phyloP scores from a whole-genome alignment of 2,888 invertebrate species.

The Pseudanteris insignis region DNA sequence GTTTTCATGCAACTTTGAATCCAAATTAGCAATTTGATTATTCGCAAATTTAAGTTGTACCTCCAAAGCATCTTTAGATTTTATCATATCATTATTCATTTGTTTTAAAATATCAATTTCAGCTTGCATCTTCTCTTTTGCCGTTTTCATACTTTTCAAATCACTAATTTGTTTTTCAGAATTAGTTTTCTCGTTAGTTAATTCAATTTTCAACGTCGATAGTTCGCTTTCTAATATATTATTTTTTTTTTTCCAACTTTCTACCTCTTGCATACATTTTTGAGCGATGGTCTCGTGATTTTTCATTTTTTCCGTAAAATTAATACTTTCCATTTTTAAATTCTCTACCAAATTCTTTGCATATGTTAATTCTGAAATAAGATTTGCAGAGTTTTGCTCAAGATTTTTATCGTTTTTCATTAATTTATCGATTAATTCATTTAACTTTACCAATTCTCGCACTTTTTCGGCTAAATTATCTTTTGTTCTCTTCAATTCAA shows the following conservation, averaged over 20 bases:
- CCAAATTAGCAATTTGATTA: too few relatives aligned
- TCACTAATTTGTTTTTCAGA: not conserved
- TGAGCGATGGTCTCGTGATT: too few relatives aligned
- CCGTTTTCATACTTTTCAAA: constrained; percentile 8
- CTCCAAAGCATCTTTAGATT: constrained; percentile 36
- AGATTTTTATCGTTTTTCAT: constrained; percentile 27
- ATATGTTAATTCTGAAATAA: constrained; percentile 7
- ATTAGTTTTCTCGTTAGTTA: constrained; percentile 1
- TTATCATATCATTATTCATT: constrained; percentile 27
- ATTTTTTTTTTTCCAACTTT: too few relatives aligned
- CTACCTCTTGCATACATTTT: too few relatives aligned
- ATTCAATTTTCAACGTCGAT: constrained; percentile 7
- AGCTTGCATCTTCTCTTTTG: constrained; percentile 7
- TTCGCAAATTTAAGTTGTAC: constrained; percentile 20
- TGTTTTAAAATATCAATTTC: constrained; percentile 17
- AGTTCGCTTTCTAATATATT: constrained; percentile 3
- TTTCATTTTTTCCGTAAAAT: too few relatives aligned
- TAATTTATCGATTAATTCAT: constrained; percentile 40
- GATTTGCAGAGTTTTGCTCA: constrained; percentile 40
- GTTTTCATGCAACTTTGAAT: too few relatives aligned
- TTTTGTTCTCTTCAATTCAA: not conserved
- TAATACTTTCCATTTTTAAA: constrained; percentile 28
- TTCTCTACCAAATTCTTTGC: not conserved
- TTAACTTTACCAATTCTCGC: constrained; percentile 20
- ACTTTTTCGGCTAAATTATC: constrained; percentile 1